Base-by-base conservation (phyloP, 2,113 vertebrate genomes). In the Regulus satrapa region DNA sequence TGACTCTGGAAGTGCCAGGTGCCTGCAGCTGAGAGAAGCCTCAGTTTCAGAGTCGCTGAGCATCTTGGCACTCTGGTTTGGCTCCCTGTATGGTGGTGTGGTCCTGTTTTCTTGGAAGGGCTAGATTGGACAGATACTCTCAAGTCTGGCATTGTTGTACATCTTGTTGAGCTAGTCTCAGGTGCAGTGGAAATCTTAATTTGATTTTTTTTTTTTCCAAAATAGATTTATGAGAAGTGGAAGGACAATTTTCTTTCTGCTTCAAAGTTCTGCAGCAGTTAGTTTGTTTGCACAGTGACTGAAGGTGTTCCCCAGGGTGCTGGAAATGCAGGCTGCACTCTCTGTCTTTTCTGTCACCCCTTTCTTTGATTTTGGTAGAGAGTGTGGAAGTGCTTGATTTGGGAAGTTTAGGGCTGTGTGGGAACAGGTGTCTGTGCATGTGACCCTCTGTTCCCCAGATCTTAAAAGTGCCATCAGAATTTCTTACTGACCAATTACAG, bases 11-110 rank as follows among this genome's bases (percentile, higher is more conserved):
- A 74, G 34, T 61, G 20, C 54, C 23, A 29, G 64, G 17, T 92
- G 58, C 68, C 25, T 43, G 34, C 1, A 13, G 15, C 15, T 0
- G 0, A 62, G 68, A 45, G 43, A 81, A 85, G 14, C 36, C 31
- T 82, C 71, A 32, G 14, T 26, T 67, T 38, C 78, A 61, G 56
- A 31, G 56, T 26, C 2, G 1, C 29, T 38, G 52, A 68, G 5
- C 62, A 32, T 80, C 32, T 80, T 64, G 28, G 36, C 58, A 29
- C 0, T 29, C 48, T 63, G 23, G 2, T 58, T 72, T 84, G 73
- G 8, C 38, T 71, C n/a, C 20, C 29, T 63, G 25, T 54, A 8
- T 25, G 11, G 24, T 24, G 12, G 31, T 56, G 31, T 78, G 75
- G 85, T 32, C 32, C 24, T 14, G 4, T 56, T 79, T 88, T 73